These are phyloP conservation scores for Xanthostigma xanthostigma DNA, from an alignment of 2,888 invertebrate genomes.

Conservation along the genomic window DNA sequence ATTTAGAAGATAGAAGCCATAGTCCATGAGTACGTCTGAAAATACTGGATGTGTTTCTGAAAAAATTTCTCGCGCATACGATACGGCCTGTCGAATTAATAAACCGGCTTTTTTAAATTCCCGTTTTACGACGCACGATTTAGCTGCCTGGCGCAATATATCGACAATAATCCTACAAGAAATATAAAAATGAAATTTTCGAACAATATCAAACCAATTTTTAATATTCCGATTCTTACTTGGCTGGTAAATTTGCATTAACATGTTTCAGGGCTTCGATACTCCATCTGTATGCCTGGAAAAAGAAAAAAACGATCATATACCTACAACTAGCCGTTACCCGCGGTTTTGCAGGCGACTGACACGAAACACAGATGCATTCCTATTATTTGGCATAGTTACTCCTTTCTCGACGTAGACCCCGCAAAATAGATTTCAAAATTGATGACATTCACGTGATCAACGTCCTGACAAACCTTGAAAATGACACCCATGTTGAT, in stretches of 20 bases:
- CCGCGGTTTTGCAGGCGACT: too few relatives aligned
- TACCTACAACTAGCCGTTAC: too few relatives aligned
- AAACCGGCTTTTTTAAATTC: constrained; percentile 69
- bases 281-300: constrained; percentile 58
- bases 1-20: constrained; percentile 81
- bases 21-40: constrained; percentile 74
- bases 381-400: too few relatives aligned
- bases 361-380: too few relatives aligned
- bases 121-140: constrained; percentile 79
- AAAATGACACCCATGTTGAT: too few relatives aligned
- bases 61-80: constrained; percentile 46
- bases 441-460: too few relatives aligned
- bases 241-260: constrained; percentile 42
- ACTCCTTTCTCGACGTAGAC: too few relatives aligned
- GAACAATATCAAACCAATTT: not conserved
- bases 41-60: constrained; percentile 61
- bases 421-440: too few relatives aligned
- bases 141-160: constrained; percentile 72
- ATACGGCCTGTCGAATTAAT: constrained; percentile 69
- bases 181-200: constrained; percentile 2
- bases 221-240: constrained; percentile 25
- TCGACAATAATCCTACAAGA: constrained; percentile 52
- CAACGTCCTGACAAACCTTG: too few relatives aligned
- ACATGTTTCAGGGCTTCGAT: constrained; percentile 57
- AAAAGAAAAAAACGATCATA: constrained; percentile 13